Evolutionary conservation across 2,888 invertebrate genomes (phyloP).

Genomic region (Gari tellinella): DNA sequence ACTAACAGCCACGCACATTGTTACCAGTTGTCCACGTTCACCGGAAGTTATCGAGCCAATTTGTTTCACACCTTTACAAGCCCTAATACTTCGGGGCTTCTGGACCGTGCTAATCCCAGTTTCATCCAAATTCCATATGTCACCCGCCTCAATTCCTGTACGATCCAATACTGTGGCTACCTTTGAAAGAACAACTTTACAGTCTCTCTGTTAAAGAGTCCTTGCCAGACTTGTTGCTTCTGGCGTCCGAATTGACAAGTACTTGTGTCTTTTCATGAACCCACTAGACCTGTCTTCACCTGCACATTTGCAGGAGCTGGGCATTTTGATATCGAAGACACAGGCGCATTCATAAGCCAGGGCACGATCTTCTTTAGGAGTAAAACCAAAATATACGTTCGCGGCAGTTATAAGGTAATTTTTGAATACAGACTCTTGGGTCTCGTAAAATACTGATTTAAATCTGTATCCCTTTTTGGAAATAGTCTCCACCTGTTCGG

Average conservation of each 20-base stretch:
- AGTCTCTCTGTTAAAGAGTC: constrained; percentile 24
- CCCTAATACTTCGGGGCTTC: background rate
- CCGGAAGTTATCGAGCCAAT: constrained; percentile 14
- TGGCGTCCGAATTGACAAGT: constrained; percentile 41
- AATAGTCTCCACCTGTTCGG: too few relatives aligned
- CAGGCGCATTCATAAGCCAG: constrained; percentile 30
- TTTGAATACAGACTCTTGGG: constrained; percentile 31
- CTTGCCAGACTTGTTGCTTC: constrained; percentile 29
- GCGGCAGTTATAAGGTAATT: constrained; percentile 28
- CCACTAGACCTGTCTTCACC: constrained; percentile 31
- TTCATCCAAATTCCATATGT: constrained; percentile 33
- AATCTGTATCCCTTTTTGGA: too few relatives aligned
- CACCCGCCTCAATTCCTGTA: constrained; percentile 2
- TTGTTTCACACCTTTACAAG: constrained; percentile 6
- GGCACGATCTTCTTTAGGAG: constrained; percentile 13
- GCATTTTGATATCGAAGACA: constrained; percentile 25
- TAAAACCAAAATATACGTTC: too few relatives aligned
- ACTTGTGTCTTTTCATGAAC: constrained; percentile 23
- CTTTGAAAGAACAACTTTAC: constrained; percentile 17
- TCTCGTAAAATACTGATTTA: too few relatives aligned
- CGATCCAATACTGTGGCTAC: constrained; percentile 16
- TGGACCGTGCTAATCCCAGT: constrained; percentile 16
- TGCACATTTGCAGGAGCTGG: constrained; percentile 14
- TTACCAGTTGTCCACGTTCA: constrained; percentile 43
- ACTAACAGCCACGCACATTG: constrained; percentile 28